These are phyloP conservation scores for Telmatochromis sp. DNA, from an alignment of 2,113 vertebrate genomes.

Conservation along the genomic window DNA sequence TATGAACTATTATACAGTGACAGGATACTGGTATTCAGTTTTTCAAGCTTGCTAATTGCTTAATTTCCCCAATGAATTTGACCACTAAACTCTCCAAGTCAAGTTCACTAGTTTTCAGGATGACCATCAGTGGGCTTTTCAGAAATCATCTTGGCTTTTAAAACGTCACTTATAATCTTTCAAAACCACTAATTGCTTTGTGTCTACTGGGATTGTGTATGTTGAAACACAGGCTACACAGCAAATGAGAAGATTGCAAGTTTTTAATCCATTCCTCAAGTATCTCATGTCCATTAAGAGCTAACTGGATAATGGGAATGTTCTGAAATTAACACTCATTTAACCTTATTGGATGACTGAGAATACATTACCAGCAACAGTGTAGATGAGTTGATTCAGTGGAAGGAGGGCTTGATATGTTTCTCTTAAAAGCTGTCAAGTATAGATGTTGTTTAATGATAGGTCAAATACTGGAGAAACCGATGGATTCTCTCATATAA, in stretches of 20 bases:
- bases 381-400: background rate
- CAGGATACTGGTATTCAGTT: background rate
- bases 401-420: background rate
- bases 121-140: background rate
- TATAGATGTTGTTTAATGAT: background rate
- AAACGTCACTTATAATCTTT: background rate
- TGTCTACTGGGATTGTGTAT: background rate
- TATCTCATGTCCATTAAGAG: background rate
- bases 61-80: background rate
- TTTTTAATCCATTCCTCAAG: background rate
- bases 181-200: background rate
- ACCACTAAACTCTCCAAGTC: background rate
- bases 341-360: background rate
- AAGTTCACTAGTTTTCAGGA: background rate
- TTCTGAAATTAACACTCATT: background rate
- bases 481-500: background rate
- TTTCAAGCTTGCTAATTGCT: slow-evolving; percentile 26
- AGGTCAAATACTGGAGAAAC: background rate
- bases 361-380: background rate
- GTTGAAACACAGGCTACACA: background rate
- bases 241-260: background rate
- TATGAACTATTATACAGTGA: background rate
- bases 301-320: background rate
- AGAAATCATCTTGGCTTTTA: background rate
- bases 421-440: background rate